Evolutionary conservation across 2,113 vertebrate species (phyloP), one percentile per base, ranked within the genome.

Genomic region (Paramisgurnus dabryanus): DNA sequence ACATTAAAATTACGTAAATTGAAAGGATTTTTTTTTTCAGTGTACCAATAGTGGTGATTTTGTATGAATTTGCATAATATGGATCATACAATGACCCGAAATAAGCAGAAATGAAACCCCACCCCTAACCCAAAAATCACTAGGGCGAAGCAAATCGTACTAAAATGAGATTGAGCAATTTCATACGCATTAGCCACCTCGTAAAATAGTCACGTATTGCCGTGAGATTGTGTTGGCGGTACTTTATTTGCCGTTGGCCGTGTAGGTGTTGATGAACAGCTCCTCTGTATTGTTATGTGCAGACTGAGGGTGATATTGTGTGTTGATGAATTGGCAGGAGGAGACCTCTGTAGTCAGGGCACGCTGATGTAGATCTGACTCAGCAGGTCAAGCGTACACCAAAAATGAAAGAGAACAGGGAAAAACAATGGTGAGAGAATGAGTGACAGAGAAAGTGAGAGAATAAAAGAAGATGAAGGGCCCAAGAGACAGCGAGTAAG

Each of bases 261-360:
- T 72, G 73, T 39, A 63, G 15, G 65, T n/a, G 72, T 53, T 66
- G 61, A 77, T 77, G 65, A 71, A 76, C 39, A 76, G 45, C 45
- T 49, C 7, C 53, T 64, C 66, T 40, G 17, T 47, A 15, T 69
- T 71, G 11, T 17, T 69, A 61, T n/a, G 53, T 79, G 12, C 34
- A 27, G 57, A 34, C 39, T 45, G 6, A 22, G 9, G 49, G 41
- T 43, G 47, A 80, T 72, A 72, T 67, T 45, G 18, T 58, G 43
- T n/a, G 57, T 17, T 80, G 82, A 78, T 72, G n/a, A 80, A 84
- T 77, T 55, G 39, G 58, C 67, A 61, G 49, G 69, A 66, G 27
- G 13, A 64, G 71, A 58, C 53, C 55, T 69, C 65, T 65, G 22
- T 11, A 61, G 67, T 53, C 65, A 50, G 72, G 45, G 65, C 12